Percentiles rank a stretch among this genome's conserved stretches.
Conservation (phyloP, 1,140 invertebrate species). For the Probaryconus sp. region DNA sequence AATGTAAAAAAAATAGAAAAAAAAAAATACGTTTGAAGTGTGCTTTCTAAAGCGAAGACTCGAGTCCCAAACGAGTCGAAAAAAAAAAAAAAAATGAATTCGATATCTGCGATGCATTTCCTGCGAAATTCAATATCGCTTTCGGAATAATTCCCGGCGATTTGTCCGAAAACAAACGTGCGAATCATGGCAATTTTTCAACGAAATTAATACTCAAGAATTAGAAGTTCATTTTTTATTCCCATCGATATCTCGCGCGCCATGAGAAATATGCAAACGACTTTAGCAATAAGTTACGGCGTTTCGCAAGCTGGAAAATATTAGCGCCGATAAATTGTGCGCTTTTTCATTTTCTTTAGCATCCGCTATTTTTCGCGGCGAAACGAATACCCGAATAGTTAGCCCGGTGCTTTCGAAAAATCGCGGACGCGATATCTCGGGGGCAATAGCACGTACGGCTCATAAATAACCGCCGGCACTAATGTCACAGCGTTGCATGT, state of each 20-base stretch:
- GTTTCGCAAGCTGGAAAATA: slow-evolving; percentile 49
- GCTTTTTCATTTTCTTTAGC: slow-evolving; percentile 54
- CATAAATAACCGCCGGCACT: slow-evolving; percentile 54
- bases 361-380: slow-evolving; percentile 46
- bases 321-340: slow-evolving; percentile 45
- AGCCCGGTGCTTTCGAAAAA: slow-evolving; percentile 54
- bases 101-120: no score
- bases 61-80: no score
- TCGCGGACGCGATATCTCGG: slow-evolving; percentile 51
- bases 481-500: slow-evolving; percentile 56
- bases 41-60: no score
- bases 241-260: slow-evolving; percentile 12
- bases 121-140: slow-evolving; percentile 1
- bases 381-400: slow-evolving; percentile 49
- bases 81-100: no score
- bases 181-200: slow-evolving; percentile 13
- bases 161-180: slow-evolving; percentile 8
- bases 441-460: slow-evolving; percentile 54
- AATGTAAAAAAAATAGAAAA: no score
- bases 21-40: no score
- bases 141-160: slow-evolving; percentile 1
- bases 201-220: slow-evolving; percentile 34
- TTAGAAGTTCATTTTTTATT: slow-evolving; percentile 33
- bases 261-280: slow-evolving; percentile 51
- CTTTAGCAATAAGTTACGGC: slow-evolving; percentile 39